phyloP scores from a whole-genome alignment of 2,113 vertebrate species.

The Butastur rufipennis region DNA sequence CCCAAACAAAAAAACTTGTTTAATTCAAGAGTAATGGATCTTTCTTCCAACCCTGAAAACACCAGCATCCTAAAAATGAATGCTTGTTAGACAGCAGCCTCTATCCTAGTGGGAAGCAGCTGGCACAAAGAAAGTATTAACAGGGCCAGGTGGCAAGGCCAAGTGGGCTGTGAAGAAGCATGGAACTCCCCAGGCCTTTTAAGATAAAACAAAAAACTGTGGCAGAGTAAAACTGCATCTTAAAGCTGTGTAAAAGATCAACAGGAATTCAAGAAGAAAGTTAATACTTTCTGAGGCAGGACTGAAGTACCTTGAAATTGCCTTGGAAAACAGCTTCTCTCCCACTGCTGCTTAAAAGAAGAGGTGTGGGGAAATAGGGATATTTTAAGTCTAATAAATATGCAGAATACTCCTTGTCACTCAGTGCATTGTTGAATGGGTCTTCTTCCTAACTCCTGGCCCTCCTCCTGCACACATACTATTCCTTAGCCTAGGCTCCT shows the following conservation, averaged over 20 bases:
- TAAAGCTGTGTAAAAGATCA: not conserved
- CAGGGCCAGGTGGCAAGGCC: not conserved
- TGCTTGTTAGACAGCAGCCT: not conserved
- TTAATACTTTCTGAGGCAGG: not conserved
- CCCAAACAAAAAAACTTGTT: not conserved
- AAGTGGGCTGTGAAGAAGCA: not conserved
- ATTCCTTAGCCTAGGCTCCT: not conserved
- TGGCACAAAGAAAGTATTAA: not conserved
- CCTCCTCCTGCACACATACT: not conserved
- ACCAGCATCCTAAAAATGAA: not conserved
- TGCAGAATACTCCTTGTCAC: not conserved
- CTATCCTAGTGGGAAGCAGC: not conserved
- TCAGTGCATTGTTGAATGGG: not conserved
- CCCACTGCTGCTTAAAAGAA: not conserved
- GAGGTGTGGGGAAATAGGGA: not conserved
- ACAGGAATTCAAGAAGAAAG: not conserved
- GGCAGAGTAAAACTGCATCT: not conserved
- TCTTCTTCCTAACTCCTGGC: not conserved
- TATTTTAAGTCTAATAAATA: not conserved
- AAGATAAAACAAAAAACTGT: not conserved
- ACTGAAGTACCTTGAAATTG: not conserved
- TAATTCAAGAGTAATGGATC: not conserved
- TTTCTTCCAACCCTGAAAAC: not conserved
- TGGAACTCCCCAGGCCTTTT: not conserved
- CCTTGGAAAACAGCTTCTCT: not conserved